These are phyloP conservation scores for Drosophila demipolita DNA, from an alignment of 2,888 invertebrate species.

Conservation along the genomic window DNA sequence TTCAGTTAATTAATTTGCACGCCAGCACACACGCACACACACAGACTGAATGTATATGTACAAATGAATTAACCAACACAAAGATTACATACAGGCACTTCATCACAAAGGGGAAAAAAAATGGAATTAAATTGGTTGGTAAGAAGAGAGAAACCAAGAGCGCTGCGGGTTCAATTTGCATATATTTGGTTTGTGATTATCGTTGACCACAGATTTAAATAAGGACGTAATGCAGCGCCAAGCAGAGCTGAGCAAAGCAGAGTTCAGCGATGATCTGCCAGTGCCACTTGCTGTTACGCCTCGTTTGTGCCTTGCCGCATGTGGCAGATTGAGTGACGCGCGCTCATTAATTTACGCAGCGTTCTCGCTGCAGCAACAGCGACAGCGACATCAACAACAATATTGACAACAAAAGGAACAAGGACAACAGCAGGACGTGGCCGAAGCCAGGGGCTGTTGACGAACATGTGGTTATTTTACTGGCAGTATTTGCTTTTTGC, in stretches of 20 bases:
- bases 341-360: conserved; percentile 70
- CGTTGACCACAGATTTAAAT: conserved; percentile 74
- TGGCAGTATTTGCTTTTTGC: conserved; percentile 20
- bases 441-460: conserved; percentile 53
- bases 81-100: conserved; percentile 16
- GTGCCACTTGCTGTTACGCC: conserved; percentile 10
- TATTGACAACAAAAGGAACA: conserved; percentile 31
- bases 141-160: conserved; percentile 30
- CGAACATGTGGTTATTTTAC: conserved; percentile 65
- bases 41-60: background rate
- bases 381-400: conserved; percentile 11
- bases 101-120: conserved; percentile 30
- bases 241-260: conserved; percentile 13
- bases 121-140: conserved; percentile 68
- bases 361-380: conserved; percentile 18
- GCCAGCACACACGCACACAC: background rate
- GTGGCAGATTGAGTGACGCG: conserved; percentile 59
- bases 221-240: conserved; percentile 29
- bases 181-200: conserved; percentile 75
- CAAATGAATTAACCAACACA: conserved; percentile 18
- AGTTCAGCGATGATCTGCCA: conserved; percentile 25
- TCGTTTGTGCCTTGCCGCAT: conserved; percentile 35
- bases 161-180: conserved; percentile 67
- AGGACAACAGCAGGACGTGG: conserved; percentile 22
- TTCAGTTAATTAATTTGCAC: conserved; percentile 71